These are phyloP conservation scores for Anarsia innoxiella DNA, from an alignment of 2,888 invertebrate genomes.

Conservation along the genomic window DNA sequence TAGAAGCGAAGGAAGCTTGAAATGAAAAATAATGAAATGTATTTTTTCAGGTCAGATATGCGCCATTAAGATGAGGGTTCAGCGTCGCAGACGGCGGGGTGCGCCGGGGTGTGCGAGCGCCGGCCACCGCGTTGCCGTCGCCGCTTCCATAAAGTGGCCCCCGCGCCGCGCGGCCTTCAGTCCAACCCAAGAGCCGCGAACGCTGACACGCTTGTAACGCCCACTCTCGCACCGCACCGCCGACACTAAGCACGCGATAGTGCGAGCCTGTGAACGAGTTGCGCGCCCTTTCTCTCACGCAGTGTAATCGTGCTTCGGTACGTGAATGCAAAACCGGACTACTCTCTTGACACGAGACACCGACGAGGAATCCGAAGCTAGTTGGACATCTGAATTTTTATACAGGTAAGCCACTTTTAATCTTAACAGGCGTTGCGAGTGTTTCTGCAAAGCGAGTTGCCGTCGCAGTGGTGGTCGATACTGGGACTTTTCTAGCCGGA, in stretches of 20 bases:
- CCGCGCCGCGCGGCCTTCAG: conserved; percentile 72
- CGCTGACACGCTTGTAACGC: conserved; percentile 61
- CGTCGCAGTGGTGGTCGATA: conserved; percentile 25
- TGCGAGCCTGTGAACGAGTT: conserved; percentile 55
- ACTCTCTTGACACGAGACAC: conserved; percentile 55
- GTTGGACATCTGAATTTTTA: conserved; percentile 43
- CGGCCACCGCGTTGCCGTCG: conserved; percentile 31
- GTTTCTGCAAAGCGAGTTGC: conserved; percentile 47
- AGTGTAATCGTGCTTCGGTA: conserved; percentile 68
- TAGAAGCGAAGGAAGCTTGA: no score
- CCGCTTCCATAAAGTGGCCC: conserved; percentile 57
- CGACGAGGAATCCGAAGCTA: conserved; percentile 45
- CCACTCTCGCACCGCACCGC: conserved; percentile 51
- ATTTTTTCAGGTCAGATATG: no score
- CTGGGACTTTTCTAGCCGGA: conserved; percentile 31
- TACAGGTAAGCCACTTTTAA: conserved; percentile 48
- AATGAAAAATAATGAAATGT: no score
- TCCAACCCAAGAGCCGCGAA: conserved; percentile 55
- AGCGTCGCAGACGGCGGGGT: not conserved
- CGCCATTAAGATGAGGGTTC: no score
- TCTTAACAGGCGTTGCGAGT: conserved; percentile 41
- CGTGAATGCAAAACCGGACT: conserved; percentile 73
- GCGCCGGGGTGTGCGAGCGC: conserved; percentile 20
- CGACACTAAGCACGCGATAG: conserved; percentile 57
- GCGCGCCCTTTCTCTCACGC: conserved; percentile 73